phyloP scores from a whole-genome alignment of 2,113 vertebrate species.

The Amblyopsis rosae region DNA sequence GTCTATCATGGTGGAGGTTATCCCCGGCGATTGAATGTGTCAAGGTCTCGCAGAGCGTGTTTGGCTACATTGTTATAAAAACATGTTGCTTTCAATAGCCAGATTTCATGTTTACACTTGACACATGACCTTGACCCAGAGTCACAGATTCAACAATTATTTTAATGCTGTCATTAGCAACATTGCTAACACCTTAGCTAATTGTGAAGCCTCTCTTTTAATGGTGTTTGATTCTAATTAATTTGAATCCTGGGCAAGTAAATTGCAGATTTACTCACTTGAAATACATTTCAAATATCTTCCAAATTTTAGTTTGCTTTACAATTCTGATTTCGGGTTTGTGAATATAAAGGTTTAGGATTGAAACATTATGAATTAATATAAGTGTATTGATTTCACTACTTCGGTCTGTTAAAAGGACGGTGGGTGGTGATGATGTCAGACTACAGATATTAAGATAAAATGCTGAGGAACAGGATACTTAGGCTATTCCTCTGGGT shows the following conservation, averaged over 20 bases:
- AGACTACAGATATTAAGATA: slow-evolving; percentile 44
- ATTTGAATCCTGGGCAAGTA: slow-evolving; percentile 8
- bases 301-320: no score
- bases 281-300: not conserved
- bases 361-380: slow-evolving; percentile 39
- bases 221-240: slow-evolving; percentile 24
- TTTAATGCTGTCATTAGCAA: slow-evolving; percentile 36
- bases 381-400: slow-evolving; percentile 59
- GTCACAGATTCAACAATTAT: slow-evolving; percentile 37
- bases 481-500: slow-evolving; percentile 53
- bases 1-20: slow-evolving; percentile 47
- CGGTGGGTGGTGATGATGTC: slow-evolving; percentile 48
- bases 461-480: slow-evolving; percentile 38
- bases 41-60: slow-evolving; percentile 31
- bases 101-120: slow-evolving; percentile 51
- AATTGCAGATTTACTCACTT: not conserved
- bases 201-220: not conserved
- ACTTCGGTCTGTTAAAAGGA: slow-evolving; percentile 33
- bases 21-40: slow-evolving; percentile 47
- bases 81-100: slow-evolving; percentile 32
- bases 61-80: slow-evolving; percentile 32
- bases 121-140: slow-evolving; percentile 32
- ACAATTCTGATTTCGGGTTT: no score
- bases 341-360: no score
- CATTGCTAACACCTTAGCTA: slow-evolving; percentile 3